These are phyloP conservation scores for Neosilurus mollespiculum DNA, from an alignment of 2,797 vertebrate genomes.

Conservation along the genomic window DNA sequence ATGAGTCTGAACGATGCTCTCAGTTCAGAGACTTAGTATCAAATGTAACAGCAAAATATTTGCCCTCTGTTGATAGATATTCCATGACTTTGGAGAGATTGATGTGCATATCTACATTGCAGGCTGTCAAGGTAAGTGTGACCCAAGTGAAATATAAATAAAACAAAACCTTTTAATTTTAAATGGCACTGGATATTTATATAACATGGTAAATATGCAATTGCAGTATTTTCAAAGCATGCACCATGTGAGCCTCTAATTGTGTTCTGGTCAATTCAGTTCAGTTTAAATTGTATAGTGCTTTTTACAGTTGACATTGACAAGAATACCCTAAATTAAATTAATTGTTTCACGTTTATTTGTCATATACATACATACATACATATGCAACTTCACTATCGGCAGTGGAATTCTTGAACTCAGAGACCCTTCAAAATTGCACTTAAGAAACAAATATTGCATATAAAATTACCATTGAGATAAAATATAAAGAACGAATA, in stretches of 20 bases:
- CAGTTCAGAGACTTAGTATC: not conserved
- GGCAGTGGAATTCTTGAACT: too few relatives aligned
- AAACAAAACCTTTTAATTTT: not conserved
- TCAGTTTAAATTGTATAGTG: too few relatives aligned
- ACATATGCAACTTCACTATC: too few relatives aligned
- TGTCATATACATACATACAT: too few relatives aligned
- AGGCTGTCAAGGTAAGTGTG: conserved; percentile 81
- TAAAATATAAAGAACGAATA: too few relatives aligned
- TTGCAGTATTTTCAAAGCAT: not conserved
- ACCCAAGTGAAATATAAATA: not conserved
- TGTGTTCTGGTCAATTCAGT: not conserved
- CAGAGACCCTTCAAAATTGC: too few relatives aligned
- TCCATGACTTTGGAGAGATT: conserved; percentile 88
- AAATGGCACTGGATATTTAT: not conserved
- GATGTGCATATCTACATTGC: conserved; percentile 87
- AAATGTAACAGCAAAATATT: not conserved
- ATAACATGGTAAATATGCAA: not conserved
- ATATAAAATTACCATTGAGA: too few relatives aligned
- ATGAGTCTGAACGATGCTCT: not conserved
- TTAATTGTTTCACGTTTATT: too few relatives aligned
- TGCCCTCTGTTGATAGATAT: conserved; percentile 77
- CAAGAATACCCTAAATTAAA: too few relatives aligned
- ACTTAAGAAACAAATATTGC: too few relatives aligned
- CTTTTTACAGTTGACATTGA: too few relatives aligned
- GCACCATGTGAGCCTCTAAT: not conserved